phyloP scores from a whole-genome alignment of 2,113 vertebrate species.

The Noturus placidus region DNA sequence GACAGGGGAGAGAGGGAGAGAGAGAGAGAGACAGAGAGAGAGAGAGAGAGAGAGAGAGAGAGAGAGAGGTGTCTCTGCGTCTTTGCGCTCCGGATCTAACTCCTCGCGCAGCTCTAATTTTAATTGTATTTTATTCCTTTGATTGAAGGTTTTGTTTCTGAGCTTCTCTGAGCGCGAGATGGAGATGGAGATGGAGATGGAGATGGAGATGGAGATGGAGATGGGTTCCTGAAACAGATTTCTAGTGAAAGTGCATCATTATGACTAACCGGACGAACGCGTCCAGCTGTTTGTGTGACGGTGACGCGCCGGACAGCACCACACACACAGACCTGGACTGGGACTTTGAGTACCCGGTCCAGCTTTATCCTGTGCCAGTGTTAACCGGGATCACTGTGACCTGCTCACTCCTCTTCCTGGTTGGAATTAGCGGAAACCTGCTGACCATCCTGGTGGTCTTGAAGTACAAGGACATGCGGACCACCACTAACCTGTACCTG shows the following conservation, averaged over 20 bases:
- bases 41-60: neutral
- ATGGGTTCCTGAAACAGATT: conserved; percentile 6
- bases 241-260: conserved; percentile 46
- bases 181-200: neutral
- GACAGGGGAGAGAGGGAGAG: too few relatives aligned
- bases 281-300: conserved; percentile 65
- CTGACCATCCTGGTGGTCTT: conserved; percentile 92
- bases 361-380: conserved; percentile 83
- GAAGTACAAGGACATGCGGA: conserved; percentile 89
- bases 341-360: conserved; percentile 60
- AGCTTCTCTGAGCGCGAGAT: too few relatives aligned
- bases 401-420: conserved; percentile 83
- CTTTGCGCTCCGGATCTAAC: neutral
- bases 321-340: conserved; percentile 49
- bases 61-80: neutral
- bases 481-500: conserved; percentile 95
- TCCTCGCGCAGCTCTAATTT: neutral
- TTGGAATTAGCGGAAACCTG: conserved; percentile 87
- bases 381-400: conserved; percentile 83
- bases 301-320: conserved; percentile 53
- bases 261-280: conserved; percentile 78
- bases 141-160: too few relatives aligned
- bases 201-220: neutral
- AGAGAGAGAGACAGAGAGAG: neutral
- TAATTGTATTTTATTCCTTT: neutral